phyloP scores from a whole-genome alignment of 2,113 vertebrate genomes.

The Megalops atlanticus region DNA sequence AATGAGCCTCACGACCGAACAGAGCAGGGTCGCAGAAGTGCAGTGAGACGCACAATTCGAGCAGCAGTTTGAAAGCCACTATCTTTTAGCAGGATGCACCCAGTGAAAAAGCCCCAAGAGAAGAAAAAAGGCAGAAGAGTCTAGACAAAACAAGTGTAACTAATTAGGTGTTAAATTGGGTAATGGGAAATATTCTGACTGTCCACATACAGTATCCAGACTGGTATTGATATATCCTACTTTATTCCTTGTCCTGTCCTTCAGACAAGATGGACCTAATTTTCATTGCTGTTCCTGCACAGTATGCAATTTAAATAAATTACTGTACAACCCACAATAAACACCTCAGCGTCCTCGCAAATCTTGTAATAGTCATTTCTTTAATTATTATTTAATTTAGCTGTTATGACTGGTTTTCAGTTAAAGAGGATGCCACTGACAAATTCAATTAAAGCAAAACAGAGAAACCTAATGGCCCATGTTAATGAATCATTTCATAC shows the following conservation, averaged over 20 bases:
- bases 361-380: slow-evolving; percentile 85
- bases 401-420: slow-evolving; percentile 86
- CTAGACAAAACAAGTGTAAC: not conserved
- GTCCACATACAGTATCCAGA: not conserved
- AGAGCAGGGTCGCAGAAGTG: not conserved
- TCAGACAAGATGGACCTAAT: slow-evolving; percentile 58
- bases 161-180: not conserved
- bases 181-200: not conserved
- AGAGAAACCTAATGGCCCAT: slow-evolving; percentile 92
- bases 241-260: not conserved
- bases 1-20: too few species aligned
- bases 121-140: not conserved
- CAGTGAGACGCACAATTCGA: too few species aligned
- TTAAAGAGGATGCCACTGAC: slow-evolving; percentile 94
- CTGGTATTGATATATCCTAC: not conserved
- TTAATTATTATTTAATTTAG: slow-evolving; percentile 94
- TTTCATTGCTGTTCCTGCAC: slow-evolving; percentile 67
- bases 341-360: slow-evolving; percentile 77
- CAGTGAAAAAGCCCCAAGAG: not conserved
- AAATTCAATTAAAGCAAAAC: slow-evolving; percentile 96
- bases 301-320: slow-evolving; percentile 86
- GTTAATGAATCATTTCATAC: slow-evolving; percentile 95
- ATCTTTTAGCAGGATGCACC: too few species aligned
- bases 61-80: too few species aligned
- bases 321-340: slow-evolving; percentile 72